Percentiles rank a stretch among this genome's conserved stretches.
These are phyloP conservation scores for Staurois parvus DNA, from an alignment of 2,797 vertebrate genomes.

Conservation along the genomic window DNA sequence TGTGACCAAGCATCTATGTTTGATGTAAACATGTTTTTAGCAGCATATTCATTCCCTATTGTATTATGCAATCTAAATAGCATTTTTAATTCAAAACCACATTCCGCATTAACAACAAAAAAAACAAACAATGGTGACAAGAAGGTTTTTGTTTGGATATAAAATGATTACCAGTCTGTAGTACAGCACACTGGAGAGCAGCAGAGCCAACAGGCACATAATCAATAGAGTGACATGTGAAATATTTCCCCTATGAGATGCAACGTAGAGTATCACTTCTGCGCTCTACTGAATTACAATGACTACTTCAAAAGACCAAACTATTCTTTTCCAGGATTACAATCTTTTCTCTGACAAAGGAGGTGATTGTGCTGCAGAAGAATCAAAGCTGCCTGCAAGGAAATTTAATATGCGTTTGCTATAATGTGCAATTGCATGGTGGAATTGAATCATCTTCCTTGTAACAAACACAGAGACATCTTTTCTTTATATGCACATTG, in stretches of 20 bases:
- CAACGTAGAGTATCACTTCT: slow-evolving; percentile 36
- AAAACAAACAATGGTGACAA: slow-evolving; percentile 7
- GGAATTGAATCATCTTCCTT: slow-evolving; percentile 41
- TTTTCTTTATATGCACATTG: neutral
- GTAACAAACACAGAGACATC: slow-evolving; percentile 20
- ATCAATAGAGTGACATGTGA: slow-evolving; percentile 44
- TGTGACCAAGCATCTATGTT: neutral
- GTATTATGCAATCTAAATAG: neutral
- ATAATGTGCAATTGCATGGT: slow-evolving; percentile 17
- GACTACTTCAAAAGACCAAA: slow-evolving; percentile 47
- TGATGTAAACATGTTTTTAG: neutral
- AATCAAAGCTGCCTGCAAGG: slow-evolving; percentile 40
- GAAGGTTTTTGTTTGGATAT: neutral
- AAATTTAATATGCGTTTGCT: slow-evolving; percentile 45
- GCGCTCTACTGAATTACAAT: slow-evolving; percentile 36
- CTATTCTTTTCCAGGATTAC: slow-evolving; percentile 44
- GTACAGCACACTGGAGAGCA: slow-evolving; percentile 2
- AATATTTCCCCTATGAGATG: slow-evolving; percentile 45
- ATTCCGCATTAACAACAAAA: neutral
- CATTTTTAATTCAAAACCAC: neutral
- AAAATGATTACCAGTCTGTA: slow-evolving; percentile 3
- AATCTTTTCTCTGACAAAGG: slow-evolving; percentile 52
- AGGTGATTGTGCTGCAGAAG: slow-evolving; percentile 34
- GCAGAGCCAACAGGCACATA: slow-evolving; percentile 18
- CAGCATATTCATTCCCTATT: neutral